Percentiles rank a stretch among this genome's conserved stretches.
Conservation (phyloP, 2,113 vertebrate genomes). For the Aspiorhynchus laticeps region DNA sequence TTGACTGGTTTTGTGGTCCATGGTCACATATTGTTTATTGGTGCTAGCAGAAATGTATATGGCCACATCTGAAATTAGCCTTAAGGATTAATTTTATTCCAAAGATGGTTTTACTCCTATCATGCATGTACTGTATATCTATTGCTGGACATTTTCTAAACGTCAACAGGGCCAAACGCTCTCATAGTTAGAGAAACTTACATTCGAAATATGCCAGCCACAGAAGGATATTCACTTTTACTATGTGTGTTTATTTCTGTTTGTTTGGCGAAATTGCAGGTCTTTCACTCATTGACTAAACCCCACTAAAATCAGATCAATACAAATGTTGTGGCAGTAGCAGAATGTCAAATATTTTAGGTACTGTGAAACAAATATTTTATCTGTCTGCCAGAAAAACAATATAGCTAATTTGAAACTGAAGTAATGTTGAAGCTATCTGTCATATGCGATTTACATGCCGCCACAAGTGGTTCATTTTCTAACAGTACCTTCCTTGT, state of each 20-base stretch:
- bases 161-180: background rate
- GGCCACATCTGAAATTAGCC: background rate
- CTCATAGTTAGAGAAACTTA: background rate
- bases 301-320: constrained; percentile 22
- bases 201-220: background rate
- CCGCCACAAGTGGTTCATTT: background rate
- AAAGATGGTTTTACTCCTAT: background rate
- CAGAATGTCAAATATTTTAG: constrained; percentile 5
- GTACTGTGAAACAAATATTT: constrained; percentile 22
- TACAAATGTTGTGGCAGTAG: constrained; percentile 2
- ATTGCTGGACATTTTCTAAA: background rate
- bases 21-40: no score
- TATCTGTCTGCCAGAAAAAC: background rate
- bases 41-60: no score
- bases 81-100: background rate
- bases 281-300: background rate
- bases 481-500: background rate
- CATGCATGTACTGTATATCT: background rate
- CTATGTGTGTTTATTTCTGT: background rate
- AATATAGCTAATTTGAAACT: constrained; percentile 24
- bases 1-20: no score
- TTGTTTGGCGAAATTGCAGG: constrained; percentile 27
- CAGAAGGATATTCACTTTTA: background rate
- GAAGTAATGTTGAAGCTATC: background rate
- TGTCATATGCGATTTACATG: background rate